A percentile compares a stretch with the other conserved stretches of the same genome.
phyloP scores from a whole-genome alignment of 2,113 vertebrate genomes.

The Oreochromis niloticus region DNA sequence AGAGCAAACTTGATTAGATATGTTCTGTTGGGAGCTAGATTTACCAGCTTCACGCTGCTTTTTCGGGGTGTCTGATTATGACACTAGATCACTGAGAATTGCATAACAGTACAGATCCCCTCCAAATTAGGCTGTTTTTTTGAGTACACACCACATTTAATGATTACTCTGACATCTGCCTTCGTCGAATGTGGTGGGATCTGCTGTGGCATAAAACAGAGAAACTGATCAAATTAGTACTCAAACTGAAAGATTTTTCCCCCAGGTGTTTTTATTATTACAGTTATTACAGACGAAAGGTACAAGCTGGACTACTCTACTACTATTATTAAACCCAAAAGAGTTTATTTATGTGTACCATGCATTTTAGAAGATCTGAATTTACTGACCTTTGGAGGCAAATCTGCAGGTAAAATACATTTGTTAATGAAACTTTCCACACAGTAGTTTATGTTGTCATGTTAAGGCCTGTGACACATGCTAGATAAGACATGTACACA shows the following conservation, averaged over 20 bases:
- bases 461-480: neutral
- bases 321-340: neutral
- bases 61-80: neutral
- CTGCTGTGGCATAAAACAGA: neutral
- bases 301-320: neutral
- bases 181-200: neutral
- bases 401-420: neutral
- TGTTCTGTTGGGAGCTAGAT: conserved; percentile 23
- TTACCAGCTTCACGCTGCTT: neutral
- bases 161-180: neutral
- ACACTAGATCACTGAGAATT: neutral
- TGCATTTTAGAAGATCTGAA: neutral
- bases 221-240: neutral
- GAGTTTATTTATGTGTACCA: neutral
- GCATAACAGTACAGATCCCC: neutral
- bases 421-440: neutral
- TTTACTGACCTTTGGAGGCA: neutral
- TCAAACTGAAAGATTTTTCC: neutral
- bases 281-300: neutral
- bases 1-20: conserved; percentile 37
- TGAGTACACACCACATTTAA: neutral
- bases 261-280: neutral
- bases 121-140: neutral
- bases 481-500: neutral
- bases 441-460: neutral